Percentiles rank a stretch among this genome's conserved stretches.
These are phyloP conservation scores for Thymelicus lineola DNA, from an alignment of 2,888 invertebrate species.

Conservation along the genomic window DNA sequence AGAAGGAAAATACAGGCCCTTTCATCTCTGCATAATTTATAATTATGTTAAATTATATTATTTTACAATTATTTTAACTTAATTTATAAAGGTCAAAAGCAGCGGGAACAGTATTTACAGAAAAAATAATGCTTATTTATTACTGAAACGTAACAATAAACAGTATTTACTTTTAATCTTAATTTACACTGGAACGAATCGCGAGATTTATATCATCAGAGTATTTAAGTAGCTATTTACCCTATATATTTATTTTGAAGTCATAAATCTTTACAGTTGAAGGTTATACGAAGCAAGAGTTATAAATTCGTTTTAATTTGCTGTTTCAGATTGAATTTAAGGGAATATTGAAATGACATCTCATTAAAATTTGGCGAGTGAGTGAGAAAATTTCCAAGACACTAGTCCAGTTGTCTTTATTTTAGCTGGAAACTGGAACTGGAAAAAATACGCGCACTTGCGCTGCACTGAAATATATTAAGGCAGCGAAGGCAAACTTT, in stretches of 20 bases:
- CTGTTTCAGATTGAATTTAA: conserved; percentile 20
- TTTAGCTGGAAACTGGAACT: conserved; percentile 28
- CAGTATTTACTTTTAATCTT: conserved; percentile 27
- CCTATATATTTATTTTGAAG: conserved; percentile 24
- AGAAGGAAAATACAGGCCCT: no score
- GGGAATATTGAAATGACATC: conserved; percentile 22
- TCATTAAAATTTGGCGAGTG: conserved; percentile 36
- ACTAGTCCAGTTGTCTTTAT: conserved; percentile 36
- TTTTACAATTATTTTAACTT: background rate
- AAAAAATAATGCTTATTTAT: conserved; percentile 26
- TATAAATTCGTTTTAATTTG: conserved; percentile 28
- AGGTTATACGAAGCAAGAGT: conserved; percentile 21
- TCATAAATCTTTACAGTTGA: conserved; percentile 30
- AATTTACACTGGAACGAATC: conserved; percentile 21
- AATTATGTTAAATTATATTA: no score
- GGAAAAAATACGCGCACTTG: conserved; percentile 30
- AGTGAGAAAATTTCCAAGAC: conserved; percentile 35
- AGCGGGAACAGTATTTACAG: background rate
- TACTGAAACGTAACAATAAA: conserved; percentile 15
- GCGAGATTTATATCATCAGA: conserved; percentile 24
- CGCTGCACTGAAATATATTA: conserved; percentile 33
- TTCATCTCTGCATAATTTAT: no score
- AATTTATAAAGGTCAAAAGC: background rate
- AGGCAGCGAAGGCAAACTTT: conserved; percentile 32
- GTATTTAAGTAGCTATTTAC: conserved; percentile 6